A percentile compares a stretch with the other conserved stretches of the same genome.
phyloP scores from a whole-genome alignment of 30 jellyfish, hydroid and myxozoan genomes.

The Turritopsis rubra region DNA sequence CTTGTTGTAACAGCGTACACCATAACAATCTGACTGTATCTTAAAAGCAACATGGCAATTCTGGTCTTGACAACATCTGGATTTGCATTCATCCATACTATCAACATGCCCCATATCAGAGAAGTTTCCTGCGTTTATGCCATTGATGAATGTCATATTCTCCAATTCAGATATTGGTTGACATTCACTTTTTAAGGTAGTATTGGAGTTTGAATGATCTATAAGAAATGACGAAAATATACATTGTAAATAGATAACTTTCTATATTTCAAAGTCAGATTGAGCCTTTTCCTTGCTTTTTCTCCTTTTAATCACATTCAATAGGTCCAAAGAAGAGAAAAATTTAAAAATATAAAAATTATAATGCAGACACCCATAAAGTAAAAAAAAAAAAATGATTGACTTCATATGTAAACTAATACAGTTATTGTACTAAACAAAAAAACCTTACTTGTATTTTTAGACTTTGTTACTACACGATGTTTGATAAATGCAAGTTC shows the following conservation, averaged over 20 bases:
- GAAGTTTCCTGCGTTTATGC: slow-evolving; percentile 89
- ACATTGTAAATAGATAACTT: background rate
- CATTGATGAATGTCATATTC: slow-evolving; percentile 83
- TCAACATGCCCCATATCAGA: slow-evolving; percentile 84
- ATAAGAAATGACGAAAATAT: background rate
- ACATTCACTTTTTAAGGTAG: slow-evolving; percentile 1
- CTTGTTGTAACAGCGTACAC: slow-evolving; percentile 77
- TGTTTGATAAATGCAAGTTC: slow-evolving; percentile 73
- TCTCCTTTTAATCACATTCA: no score
- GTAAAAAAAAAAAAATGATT: no score
- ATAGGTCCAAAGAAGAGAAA: no score
- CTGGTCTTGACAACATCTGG: slow-evolving; percentile 69
- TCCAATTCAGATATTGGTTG: slow-evolving; percentile 21
- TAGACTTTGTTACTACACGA: slow-evolving; percentile 40
- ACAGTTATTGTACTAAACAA: no score
- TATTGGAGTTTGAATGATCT: background rate
- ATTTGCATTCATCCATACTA: slow-evolving; percentile 72
- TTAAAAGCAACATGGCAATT: slow-evolving; percentile 81
- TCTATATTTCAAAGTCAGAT: background rate
- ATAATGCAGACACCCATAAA: no score
- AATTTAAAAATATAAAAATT: no score
- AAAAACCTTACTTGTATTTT: slow-evolving; percentile 45
- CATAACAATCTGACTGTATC: slow-evolving; percentile 87
- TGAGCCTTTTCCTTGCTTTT: no score
- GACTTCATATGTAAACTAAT: no score